Base-by-base conservation (phyloP, 2,113 vertebrate species). In the Cyprinodon tularosa region DNA sequence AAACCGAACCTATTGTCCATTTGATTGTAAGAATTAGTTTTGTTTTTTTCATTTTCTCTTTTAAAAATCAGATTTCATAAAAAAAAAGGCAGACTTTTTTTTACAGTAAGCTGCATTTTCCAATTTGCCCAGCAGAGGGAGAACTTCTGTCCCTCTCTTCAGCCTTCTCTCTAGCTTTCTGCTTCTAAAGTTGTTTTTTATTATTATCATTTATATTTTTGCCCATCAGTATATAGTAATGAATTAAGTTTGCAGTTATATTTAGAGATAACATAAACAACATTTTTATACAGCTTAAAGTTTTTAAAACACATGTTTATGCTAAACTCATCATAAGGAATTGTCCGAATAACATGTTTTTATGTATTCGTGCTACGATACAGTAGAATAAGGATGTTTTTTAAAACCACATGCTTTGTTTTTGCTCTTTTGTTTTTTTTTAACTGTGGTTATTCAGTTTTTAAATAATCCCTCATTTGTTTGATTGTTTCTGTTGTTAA, bases 111-210 rank as follows among this genome's bases (percentile, higher is more conserved):
- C 12, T 12, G 14, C 42, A 29, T 17, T 57, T 20, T 65, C 22
- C 39, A 17, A 9, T 42, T 12, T 65, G 69, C 81, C 88, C 86
- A 90, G 82, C 79, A 88, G 88, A 64, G 84, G 86, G 85, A 66
- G 57, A 2, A 8, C 69, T 47, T 5, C 60, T 82, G 8, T 65
- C 22, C 45, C 4, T 22, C 17, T 61, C 39, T 50, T 3, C n/a
- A 59, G 3, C 2, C 15, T 53, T 53, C 4, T 53, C 14, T 15
- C 14, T 17, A 59, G 53, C 53, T 59, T 20, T 59, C 15, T 20
- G 9, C 5, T 17, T 64, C 20, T 17, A 42, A 42, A 5, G 11
- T 3, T 39, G 38, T 61, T 37, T 68, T 15, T 60, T 17, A 29
- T 29, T 29, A 29, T 29, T 29, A 29, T 29, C 29, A 29, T 29